Conservation (phyloP, 2,797 vertebrate genomes). For the Acrossocheilus fasciatus region DNA sequence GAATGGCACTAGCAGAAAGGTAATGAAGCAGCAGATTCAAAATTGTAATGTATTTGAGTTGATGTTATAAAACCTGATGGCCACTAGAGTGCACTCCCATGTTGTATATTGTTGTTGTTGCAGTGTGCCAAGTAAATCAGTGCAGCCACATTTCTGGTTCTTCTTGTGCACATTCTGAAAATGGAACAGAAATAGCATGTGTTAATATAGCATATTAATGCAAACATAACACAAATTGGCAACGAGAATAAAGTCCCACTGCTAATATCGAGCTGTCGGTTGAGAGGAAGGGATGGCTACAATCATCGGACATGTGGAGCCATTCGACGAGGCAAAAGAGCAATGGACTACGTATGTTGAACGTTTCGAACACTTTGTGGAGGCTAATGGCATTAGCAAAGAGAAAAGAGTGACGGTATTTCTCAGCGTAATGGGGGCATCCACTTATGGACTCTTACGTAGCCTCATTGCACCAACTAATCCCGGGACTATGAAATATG, state of each 20-base stretch:
- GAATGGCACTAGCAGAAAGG: no score
- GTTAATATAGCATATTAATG: neutral
- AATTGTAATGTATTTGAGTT: no score
- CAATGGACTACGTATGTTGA: conserved; percentile 38
- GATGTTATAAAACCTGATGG: no score
- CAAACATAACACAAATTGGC: neutral
- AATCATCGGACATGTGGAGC: neutral
- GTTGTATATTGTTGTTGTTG: no score
- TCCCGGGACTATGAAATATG: neutral
- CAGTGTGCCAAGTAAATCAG: no score
- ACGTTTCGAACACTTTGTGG: conserved; percentile 21
- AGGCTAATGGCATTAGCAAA: neutral
- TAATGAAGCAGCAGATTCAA: no score
- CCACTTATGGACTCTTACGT: neutral
- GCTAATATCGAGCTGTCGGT: neutral
- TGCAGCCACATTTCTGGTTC: no score
- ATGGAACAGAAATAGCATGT: no score
- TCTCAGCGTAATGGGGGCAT: conserved; percentile 8
- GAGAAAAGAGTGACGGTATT: conserved; percentile 25
- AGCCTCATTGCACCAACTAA: neutral
- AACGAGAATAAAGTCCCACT: neutral
- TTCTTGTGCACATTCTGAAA: no score
- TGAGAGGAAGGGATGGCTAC: neutral
- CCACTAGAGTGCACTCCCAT: no score
- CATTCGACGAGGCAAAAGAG: conserved; percentile 5